Base-by-base conservation (phyloP, 2,797 vertebrate species). In the Arrhamphus sclerolepis region DNA sequence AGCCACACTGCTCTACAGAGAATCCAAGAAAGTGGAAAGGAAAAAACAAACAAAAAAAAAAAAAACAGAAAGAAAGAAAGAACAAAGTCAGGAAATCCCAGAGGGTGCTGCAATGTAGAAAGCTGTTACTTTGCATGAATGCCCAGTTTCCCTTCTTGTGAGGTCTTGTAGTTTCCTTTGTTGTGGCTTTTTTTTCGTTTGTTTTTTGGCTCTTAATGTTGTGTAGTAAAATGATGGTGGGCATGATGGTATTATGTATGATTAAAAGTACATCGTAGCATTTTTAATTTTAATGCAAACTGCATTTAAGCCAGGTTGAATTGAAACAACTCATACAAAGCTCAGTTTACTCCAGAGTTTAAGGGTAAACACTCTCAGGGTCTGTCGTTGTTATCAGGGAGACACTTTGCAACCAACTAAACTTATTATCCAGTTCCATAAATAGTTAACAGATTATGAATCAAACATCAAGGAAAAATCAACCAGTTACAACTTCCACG, bases 381-480 rank as follows among this genome's bases (percentile, higher is more conserved):
- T n/a, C n/a, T 10, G 42, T 64, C 46, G 28, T 19, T 64, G 56
- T 50, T 56, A 60, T 29, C 10, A 51, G 21, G 29, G 43, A 58
- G 48, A 56, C 50, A 52, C 52, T 50, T 4, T n/a, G n/a, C n/a
- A n/a, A n/a, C n/a, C n/a, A n/a, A n/a, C n/a, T n/a, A n/a, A n/a
- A n/a, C n/a, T n/a, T n/a, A n/a, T 81, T 76, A 64, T 41, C 57
- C 44, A 47, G 51, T 42, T 66, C 26, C 24, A 64, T 77, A 70
- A 62, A 73, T 29, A 44, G 50, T 16, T 52, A 29, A 72, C 85
- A 84, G 77, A 88, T 88, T 84, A 77, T 49, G 22, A 14, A 3
- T 7, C 61, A 58, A 57, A 80, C 71, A 70, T 63, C 47, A 59
- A 65, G 66, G 26, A 76, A 48, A 77, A 69, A 28, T 58, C 78